These are phyloP conservation scores for Biston betularia DNA, from an alignment of 2,888 invertebrate genomes.

Conservation along the genomic window DNA sequence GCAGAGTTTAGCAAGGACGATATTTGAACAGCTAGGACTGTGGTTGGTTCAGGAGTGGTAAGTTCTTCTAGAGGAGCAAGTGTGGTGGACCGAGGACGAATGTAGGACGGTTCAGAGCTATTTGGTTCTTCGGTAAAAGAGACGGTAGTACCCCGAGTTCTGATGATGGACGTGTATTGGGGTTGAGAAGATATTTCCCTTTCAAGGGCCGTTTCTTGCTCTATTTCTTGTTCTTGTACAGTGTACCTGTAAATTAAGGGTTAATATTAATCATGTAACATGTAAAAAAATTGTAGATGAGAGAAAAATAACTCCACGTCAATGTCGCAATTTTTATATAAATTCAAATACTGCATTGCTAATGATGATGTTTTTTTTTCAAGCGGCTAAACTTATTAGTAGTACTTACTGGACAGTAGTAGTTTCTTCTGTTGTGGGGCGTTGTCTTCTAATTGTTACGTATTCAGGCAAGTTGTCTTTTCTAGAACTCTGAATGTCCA, in stretches of 20 bases:
- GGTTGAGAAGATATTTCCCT: conserved; percentile 78
- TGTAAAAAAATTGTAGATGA: background rate
- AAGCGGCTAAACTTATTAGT: background rate
- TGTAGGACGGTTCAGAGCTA: conserved; percentile 61
- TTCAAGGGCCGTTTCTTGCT: conserved; percentile 73
- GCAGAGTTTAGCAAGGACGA: conserved; percentile 76
- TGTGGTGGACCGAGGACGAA: conserved; percentile 66
- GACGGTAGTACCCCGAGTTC: conserved; percentile 68
- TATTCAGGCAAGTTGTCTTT: conserved; percentile 86
- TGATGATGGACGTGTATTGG: conserved; percentile 74
- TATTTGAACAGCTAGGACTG: conserved; percentile 78
- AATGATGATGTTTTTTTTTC: background rate
- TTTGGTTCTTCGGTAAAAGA: conserved; percentile 56
- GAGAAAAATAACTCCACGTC: too few species aligned
- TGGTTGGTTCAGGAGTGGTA: conserved; percentile 71
- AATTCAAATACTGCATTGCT: too few species aligned
- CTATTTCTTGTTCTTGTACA: conserved; percentile 63
- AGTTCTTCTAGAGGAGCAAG: conserved; percentile 56
- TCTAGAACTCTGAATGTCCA: conserved; percentile 65
- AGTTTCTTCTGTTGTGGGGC: conserved; percentile 80
- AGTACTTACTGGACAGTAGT: conserved; percentile 80
- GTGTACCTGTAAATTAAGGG: conserved; percentile 62
- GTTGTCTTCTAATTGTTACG: conserved; percentile 88
- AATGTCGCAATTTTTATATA: too few species aligned
- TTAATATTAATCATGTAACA: background rate